phyloP scores from a whole-genome alignment of 2,888 invertebrate species.

The Ectemnius continuus region DNA sequence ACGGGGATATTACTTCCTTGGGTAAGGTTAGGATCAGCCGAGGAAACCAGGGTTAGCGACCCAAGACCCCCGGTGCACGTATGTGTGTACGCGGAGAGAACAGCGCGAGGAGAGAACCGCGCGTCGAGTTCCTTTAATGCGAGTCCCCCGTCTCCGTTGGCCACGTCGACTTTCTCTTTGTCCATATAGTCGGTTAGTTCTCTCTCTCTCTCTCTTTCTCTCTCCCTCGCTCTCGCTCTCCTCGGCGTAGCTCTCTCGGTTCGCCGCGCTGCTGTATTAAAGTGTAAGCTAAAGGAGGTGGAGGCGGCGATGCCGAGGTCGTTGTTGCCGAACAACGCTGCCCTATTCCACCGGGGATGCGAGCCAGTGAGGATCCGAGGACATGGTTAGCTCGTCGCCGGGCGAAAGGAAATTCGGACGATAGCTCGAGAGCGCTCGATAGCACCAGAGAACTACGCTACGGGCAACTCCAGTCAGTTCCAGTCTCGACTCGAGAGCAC shows the following conservation, averaged over 20 bases:
- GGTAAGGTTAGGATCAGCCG: conserved; percentile 65
- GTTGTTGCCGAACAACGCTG: conserved; percentile 39
- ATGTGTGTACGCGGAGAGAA: neutral
- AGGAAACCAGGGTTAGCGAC: conserved; percentile 63
- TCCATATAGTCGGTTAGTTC: conserved; percentile 13
- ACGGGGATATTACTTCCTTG: conserved; percentile 66
- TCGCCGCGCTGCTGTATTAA: conserved; percentile 34
- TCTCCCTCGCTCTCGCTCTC: neutral
- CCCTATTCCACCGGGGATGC: conserved; percentile 35
- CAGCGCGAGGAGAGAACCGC: conserved; percentile 18
- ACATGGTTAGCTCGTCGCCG: conserved; percentile 29
- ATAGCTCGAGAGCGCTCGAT: conserved; percentile 34
- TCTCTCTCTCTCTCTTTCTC: conserved; percentile 7
- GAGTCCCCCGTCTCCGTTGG: conserved; percentile 18
- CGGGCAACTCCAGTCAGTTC: conserved; percentile 26
- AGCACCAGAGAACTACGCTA: conserved; percentile 7
- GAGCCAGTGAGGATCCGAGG: conserved; percentile 13
- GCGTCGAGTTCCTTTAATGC: conserved; percentile 49
- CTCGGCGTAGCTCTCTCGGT: neutral
- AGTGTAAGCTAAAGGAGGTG: conserved; percentile 23
- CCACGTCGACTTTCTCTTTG: conserved; percentile 29
- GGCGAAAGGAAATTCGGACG: conserved; percentile 57
- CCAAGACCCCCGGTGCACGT: conserved; percentile 54
- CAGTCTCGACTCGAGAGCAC: conserved; percentile 49
- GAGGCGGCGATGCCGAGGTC: conserved; percentile 7